A percentile compares a stretch with the other conserved stretches of the same genome.
These are phyloP conservation scores for Glaucidium brasilianum DNA, from an alignment of 2,113 vertebrate genomes.

Conservation along the genomic window DNA sequence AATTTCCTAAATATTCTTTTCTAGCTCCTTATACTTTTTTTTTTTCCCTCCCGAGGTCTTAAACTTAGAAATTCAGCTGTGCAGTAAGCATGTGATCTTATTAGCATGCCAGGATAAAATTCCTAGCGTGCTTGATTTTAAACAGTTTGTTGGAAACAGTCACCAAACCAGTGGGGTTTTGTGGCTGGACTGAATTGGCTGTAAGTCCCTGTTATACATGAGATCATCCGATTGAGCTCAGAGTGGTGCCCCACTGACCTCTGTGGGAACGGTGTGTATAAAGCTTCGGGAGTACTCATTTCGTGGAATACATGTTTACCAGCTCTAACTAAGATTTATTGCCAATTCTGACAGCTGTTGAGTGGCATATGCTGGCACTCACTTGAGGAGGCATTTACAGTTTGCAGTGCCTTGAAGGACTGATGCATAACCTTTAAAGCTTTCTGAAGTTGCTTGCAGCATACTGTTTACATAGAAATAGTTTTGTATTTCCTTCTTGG, in stretches of 20 bases:
- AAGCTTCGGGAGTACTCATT: neutral
- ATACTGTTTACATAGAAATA: neutral
- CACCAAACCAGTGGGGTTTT: neutral
- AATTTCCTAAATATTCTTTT: neutral
- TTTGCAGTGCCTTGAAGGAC: neutral
- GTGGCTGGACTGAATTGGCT: neutral
- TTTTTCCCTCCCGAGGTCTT: neutral
- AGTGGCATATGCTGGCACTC: neutral
- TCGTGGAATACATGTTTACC: neutral
- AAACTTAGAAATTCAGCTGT: neutral
- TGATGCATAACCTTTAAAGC: neutral
- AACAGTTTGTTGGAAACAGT: neutral
- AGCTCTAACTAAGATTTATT: neutral
- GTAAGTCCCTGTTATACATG: fast-evolving
- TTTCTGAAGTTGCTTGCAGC: neutral
- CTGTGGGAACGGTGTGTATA: neutral
- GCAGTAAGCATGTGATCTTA: neutral
- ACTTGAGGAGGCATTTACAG: neutral
- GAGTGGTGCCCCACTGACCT: neutral
- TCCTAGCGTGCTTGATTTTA: neutral
- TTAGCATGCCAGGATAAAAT: neutral
- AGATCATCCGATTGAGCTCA: neutral
- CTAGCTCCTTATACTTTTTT: neutral
- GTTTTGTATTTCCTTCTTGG: neutral
- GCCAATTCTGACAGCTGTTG: neutral